Evolutionary conservation across 2,113 vertebrate genomes (phyloP).

Genomic region (Pterophyllum scalare): DNA sequence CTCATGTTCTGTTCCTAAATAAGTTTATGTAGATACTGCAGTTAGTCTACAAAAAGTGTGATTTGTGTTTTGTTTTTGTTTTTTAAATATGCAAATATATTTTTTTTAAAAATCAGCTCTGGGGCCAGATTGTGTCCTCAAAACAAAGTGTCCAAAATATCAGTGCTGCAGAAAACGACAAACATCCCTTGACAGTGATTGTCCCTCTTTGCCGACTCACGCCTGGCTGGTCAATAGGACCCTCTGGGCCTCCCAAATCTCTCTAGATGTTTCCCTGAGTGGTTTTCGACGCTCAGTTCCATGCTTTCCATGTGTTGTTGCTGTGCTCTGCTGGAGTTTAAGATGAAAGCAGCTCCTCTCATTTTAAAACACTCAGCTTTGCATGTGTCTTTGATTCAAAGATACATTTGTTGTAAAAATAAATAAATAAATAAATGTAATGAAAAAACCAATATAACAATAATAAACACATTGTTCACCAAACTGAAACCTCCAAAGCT

Average conservation of each 20-base stretch:
- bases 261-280: slow-evolving; percentile 12
- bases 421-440: too few species aligned
- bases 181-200: slow-evolving; percentile 21
- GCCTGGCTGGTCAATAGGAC: slow-evolving; percentile 46
- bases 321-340: background rate
- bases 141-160: slow-evolving; percentile 16
- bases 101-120: background rate
- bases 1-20: background rate
- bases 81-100: too few species aligned
- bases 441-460: background rate
- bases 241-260: slow-evolving; percentile 26
- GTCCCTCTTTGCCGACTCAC: slow-evolving; percentile 29
- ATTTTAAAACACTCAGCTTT: background rate
- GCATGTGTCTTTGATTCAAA: background rate
- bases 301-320: slow-evolving; percentile 18
- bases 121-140: background rate
- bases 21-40: background rate
- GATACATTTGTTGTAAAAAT: background rate
- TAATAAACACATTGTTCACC: background rate
- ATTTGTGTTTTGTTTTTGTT: background rate
- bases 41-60: background rate
- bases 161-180: background rate
- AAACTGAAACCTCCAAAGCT: background rate
- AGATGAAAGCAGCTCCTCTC: background rate
- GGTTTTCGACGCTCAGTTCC: background rate